Base-by-base conservation (phyloP, 2,888 invertebrate species). In the Bugula neritina region DNA sequence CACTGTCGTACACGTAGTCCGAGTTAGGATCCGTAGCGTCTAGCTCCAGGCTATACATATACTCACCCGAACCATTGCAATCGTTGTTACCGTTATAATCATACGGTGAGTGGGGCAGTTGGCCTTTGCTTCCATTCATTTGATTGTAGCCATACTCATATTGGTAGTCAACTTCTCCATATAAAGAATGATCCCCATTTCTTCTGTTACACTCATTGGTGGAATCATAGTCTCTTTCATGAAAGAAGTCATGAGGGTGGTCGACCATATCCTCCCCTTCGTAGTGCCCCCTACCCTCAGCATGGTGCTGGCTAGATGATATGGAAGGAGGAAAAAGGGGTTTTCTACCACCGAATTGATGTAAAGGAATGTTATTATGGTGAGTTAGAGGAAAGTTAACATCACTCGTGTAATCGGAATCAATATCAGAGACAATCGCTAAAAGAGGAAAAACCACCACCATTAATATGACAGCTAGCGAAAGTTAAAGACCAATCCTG, bases 361-460 rank as follows among this genome's bases (percentile, higher is more conserved):
- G 94, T 73, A 93, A 93, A 34, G 92, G 93, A 74, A 94, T 93
- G 82, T 92, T 92, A 87, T 94, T 95, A 79, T 93, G 90, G 83
- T 93, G 92, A 75, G 86, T 82, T 70, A 82, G 78, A 71, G 94
- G 95, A 87, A 92, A 95, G 87, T 94, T 95, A 81, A 95, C 89
- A 86, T 96, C 96, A 75, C 93, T 93, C 75, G 95, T 96, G 86
- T 96, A 96, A 87, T 96, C 96, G 79, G 94, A 94, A 86, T 96
- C 95, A 54, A 29, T 70, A 86, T 96, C 96, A 71, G 94, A 94
- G 85, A 94, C 92, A 73, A 94, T 81, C 72, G 83, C 82, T 82
- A 76, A 29, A 76, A 76, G 35, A 71, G 69, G 69, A 74, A 57
- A 2, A 25, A 63, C 63, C 63, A 63, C 63, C 63, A 63, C 63